Conservation (phyloP, 1,140 invertebrate species). For the Trachymyrmex septentrionalis region DNA sequence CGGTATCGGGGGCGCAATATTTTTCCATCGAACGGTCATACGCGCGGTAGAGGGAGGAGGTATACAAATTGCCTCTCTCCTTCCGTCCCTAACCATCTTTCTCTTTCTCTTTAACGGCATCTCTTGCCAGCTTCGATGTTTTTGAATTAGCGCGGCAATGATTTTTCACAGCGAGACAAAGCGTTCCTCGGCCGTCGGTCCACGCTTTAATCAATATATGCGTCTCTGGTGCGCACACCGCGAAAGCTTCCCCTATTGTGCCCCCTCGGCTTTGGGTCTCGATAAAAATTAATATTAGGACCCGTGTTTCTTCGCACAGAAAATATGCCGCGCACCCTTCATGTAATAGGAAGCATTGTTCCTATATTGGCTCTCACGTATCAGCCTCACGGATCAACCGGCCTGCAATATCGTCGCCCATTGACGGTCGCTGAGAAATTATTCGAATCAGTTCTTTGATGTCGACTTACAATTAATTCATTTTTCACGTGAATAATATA, state of each 20-base stretch:
- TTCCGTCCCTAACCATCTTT: no score
- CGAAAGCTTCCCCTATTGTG: slow-evolving; percentile 59
- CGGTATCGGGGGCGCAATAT: slow-evolving; percentile 70
- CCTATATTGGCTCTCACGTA: slow-evolving; percentile 63
- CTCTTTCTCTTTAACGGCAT: neutral
- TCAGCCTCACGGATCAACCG: slow-evolving; percentile 46
- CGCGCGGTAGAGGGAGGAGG: neutral
- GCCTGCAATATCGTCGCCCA: slow-evolving; percentile 28
- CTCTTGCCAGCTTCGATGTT: slow-evolving; percentile 80
- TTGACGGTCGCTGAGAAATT: slow-evolving; percentile 32
- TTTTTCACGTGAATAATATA: slow-evolving; percentile 9
- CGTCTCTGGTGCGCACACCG: slow-evolving; percentile 34
- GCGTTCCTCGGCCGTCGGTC: slow-evolving; percentile 79
- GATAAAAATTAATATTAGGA: slow-evolving; percentile 86
- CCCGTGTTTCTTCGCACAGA: slow-evolving; percentile 84
- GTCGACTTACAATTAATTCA: slow-evolving; percentile 13
- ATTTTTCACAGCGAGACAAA: slow-evolving; percentile 83
- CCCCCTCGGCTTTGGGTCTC: slow-evolving; percentile 77
- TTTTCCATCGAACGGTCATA: slow-evolving; percentile 60
- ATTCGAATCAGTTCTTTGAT: slow-evolving; percentile 55
- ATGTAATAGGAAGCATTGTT: slow-evolving; percentile 52
- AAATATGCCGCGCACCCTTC: slow-evolving; percentile 80
- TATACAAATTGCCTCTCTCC: slow-evolving; percentile 55
- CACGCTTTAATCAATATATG: slow-evolving; percentile 85
- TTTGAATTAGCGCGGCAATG: slow-evolving; percentile 84